A percentile compares a stretch with the other conserved stretches of the same genome.
Conservation (phyloP, 1,140 invertebrate species). For the Drosophila burlai region DNA sequence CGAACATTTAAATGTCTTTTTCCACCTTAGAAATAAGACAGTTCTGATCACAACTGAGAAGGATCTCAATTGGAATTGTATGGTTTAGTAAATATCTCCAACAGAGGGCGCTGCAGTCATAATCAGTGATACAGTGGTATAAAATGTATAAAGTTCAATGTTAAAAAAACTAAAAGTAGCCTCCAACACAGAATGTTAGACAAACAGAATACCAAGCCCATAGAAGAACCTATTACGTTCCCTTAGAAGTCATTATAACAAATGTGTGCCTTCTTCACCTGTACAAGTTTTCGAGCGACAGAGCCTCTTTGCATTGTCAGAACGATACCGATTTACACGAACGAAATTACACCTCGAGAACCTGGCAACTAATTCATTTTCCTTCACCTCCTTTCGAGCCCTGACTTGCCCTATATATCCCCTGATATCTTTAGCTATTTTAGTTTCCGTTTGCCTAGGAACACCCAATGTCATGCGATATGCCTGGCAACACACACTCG, state of each 20-base stretch:
- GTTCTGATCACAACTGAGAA: background rate
- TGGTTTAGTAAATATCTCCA: background rate
- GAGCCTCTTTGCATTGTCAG: background rate
- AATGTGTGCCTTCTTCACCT: background rate
- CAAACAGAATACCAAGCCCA: no score
- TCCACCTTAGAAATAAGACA: background rate
- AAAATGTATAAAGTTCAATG: background rate
- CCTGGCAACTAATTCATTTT: slow-evolving; percentile 20
- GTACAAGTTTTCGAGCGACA: background rate
- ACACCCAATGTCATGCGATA: slow-evolving; percentile 59
- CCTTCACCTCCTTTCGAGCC: slow-evolving; percentile 25
- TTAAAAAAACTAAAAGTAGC: no score
- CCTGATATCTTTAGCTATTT: slow-evolving; percentile 49
- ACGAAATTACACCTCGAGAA: slow-evolving; percentile 24
- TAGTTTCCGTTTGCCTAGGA: slow-evolving; percentile 45
- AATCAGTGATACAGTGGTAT: background rate
- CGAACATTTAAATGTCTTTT: background rate
- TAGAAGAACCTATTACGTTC: background rate
- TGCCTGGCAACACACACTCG: slow-evolving; percentile 2
- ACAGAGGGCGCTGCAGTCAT: background rate
- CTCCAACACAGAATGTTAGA: no score
- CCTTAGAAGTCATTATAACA: background rate
- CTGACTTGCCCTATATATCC: slow-evolving; percentile 47
- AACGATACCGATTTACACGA: slow-evolving; percentile 30
- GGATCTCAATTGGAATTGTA: background rate